Evolutionary conservation across 2,888 invertebrate species (phyloP).

Genomic region (Amitus sp.): DNA sequence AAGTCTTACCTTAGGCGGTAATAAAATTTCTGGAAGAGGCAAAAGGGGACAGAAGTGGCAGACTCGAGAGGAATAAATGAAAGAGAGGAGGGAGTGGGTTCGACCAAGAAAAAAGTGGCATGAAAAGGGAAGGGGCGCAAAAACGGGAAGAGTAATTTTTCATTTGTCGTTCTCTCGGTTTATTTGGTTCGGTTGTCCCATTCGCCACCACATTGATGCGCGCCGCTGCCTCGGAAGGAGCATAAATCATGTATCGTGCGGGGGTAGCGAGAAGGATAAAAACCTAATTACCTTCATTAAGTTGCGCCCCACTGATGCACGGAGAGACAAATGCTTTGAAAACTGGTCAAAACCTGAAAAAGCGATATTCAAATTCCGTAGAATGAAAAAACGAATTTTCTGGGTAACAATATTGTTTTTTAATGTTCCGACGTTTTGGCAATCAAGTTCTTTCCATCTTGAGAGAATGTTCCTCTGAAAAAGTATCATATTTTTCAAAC

Average conservation of each 20-base stretch:
- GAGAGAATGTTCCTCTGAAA: too few relatives aligned
- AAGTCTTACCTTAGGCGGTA: conserved; percentile 35
- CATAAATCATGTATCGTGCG: conserved; percentile 42
- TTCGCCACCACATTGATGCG: conserved; percentile 39
- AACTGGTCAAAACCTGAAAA: too few relatives aligned
- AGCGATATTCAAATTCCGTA: too few relatives aligned
- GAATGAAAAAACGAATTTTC: too few relatives aligned
- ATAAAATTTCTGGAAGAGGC: conserved; percentile 36
- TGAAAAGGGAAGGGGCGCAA: conserved; percentile 13
- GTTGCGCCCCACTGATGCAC: too few relatives aligned
- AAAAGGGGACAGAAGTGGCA: conserved; percentile 11
- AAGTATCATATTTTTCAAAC: too few relatives aligned
- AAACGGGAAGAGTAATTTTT: conserved; percentile 37
- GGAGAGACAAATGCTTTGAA: too few relatives aligned
- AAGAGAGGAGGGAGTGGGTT: conserved; percentile 1
- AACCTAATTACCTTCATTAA: conserved; percentile 66
- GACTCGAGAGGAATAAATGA: conserved; percentile 1
- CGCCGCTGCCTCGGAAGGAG: conserved; percentile 6
- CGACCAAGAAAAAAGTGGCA: neutral
- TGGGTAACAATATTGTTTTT: too few relatives aligned
- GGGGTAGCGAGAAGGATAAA: conserved; percentile 56
- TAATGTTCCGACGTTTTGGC: too few relatives aligned
- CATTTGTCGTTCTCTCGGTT: conserved; percentile 33
- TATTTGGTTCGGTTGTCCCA: conserved; percentile 39
- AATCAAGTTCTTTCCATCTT: too few relatives aligned